Evolutionary conservation across 1,140 invertebrate species (phyloP).

Genomic region (Chironomus striatipennis): DNA sequence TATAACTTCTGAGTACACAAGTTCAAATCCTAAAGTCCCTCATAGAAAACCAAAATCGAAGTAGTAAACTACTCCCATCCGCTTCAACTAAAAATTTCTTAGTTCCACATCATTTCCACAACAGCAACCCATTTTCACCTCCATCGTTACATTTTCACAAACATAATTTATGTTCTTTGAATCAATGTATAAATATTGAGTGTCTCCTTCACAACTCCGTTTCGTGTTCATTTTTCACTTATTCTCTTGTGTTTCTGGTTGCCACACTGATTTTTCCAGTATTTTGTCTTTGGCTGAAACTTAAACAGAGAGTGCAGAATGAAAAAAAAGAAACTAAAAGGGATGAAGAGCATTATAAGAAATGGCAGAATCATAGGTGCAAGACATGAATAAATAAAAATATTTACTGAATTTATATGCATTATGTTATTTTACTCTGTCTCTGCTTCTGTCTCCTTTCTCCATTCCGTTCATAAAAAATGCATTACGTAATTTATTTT

Average conservation of each 20-base stretch:
- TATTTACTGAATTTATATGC: not conserved
- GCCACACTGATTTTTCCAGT: not conserved
- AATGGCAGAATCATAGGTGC: not conserved
- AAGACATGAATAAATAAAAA: constrained; percentile 21
- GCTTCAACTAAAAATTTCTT: too few species aligned
- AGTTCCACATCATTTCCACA: too few species aligned
- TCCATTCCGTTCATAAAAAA: not conserved
- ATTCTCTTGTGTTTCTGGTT: not conserved
- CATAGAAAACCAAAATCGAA: too few species aligned
- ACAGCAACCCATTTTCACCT: too few species aligned
- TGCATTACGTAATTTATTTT: constrained; percentile 23
- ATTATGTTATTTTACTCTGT: not conserved
- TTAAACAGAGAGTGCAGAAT: not conserved
- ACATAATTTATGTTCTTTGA: too few species aligned
- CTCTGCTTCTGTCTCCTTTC: too few species aligned
- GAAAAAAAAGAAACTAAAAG: not conserved
- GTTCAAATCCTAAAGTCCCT: too few species aligned
- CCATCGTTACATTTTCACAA: too few species aligned
- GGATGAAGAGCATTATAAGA: not conserved
- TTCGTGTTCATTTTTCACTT: too few species aligned
- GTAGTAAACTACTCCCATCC: too few species aligned
- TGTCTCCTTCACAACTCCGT: too few species aligned
- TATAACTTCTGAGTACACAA: not conserved
- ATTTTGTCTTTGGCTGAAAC: not conserved
- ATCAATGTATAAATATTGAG: too few species aligned